A percentile compares a stretch with the other conserved stretches of the same genome.
These are phyloP conservation scores for Psittacus erithacus DNA, from an alignment of 2,113 vertebrate species.

Conservation along the genomic window DNA sequence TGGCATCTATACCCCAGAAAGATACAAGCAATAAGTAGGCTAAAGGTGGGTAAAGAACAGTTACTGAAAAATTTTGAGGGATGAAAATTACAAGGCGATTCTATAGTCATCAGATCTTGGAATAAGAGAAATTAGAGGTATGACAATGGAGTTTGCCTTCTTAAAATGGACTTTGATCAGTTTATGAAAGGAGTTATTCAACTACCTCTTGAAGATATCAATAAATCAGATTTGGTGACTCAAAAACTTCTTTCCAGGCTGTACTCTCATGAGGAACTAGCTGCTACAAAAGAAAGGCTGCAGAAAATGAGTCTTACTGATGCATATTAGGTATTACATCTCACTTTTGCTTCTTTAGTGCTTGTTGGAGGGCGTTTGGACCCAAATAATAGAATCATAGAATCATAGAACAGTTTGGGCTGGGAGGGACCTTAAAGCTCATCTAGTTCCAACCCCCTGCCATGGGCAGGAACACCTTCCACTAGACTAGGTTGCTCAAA, in stretches of 20 bases:
- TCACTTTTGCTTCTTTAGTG: background rate
- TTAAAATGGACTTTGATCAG: background rate
- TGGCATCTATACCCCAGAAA: background rate
- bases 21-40: background rate
- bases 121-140: background rate
- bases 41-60: background rate
- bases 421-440: background rate
- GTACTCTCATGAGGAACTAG: background rate
- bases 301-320: background rate
- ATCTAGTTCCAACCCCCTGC: background rate
- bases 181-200: background rate
- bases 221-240: background rate
- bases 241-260: background rate
- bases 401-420: background rate
- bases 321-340: background rate
- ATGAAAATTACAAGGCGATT: background rate
- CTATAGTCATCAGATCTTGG: background rate
- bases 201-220: background rate
- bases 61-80: background rate
- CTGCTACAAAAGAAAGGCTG: background rate
- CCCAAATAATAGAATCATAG: background rate
- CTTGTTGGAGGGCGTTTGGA: background rate
- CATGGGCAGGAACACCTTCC: background rate
- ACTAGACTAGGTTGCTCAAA: background rate
- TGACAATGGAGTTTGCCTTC: background rate